Percentiles rank a stretch among this genome's conserved stretches.
phyloP scores from a whole-genome alignment of 1,140 invertebrate genomes.

The Forficula auricularia region DNA sequence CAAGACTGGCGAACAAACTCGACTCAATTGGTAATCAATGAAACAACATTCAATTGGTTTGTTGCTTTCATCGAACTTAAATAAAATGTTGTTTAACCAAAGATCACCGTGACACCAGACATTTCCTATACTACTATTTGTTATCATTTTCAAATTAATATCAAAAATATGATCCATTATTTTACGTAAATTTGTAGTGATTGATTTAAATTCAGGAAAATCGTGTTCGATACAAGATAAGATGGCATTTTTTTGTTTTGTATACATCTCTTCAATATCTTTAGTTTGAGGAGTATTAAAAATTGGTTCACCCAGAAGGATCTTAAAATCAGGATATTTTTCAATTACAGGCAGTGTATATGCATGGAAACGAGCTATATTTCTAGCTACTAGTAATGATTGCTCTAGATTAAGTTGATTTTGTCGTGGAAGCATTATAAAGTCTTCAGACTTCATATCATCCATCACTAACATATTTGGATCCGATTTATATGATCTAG shows the following conservation, averaged over 20 bases:
- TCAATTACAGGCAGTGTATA: slow-evolving; percentile 31
- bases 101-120: slow-evolving; percentile 23
- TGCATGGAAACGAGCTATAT: slow-evolving; percentile 38
- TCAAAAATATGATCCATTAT: too few relatives aligned
- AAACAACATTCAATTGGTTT: not conserved
- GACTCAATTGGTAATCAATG: not conserved
- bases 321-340: slow-evolving; percentile 3
- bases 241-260: too few relatives aligned
- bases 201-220: too few relatives aligned
- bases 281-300: too few relatives aligned
- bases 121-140: too few relatives aligned
- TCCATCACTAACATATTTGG: slow-evolving; percentile 23
- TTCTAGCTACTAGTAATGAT: slow-evolving; percentile 29
- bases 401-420: slow-evolving; percentile 32
- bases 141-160: too few relatives aligned
- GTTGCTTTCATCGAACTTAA: slow-evolving; percentile 13
- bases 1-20: too few relatives aligned
- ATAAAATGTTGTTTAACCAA: slow-evolving; percentile 22
- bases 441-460: slow-evolving; percentile 33
- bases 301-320: too few relatives aligned
- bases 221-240: too few relatives aligned
- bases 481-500: too few relatives aligned
- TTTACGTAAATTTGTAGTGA: too few relatives aligned
- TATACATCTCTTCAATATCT: too few relatives aligned
- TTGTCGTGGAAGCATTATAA: slow-evolving; percentile 32